Evolutionary conservation across 2,797 vertebrate genomes (phyloP), one percentile per base, ranked within the genome.

Genomic region (Onychomys torridus): DNA sequence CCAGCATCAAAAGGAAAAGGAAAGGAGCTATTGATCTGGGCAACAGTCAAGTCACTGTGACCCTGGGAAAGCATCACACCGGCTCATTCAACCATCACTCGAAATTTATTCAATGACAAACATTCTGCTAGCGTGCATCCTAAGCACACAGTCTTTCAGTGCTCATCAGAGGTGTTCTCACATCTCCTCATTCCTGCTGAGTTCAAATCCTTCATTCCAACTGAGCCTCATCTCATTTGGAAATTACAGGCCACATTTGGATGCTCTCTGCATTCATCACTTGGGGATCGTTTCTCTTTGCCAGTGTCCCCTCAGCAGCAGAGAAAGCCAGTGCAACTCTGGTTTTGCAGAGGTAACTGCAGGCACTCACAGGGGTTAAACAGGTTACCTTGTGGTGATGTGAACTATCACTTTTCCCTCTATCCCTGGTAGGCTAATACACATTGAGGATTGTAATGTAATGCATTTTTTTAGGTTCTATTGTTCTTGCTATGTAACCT

Each of bases 391-490:
- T 93, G 16, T 69, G 17, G 29, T 85, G 55, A 23, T 67, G 23
- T 93, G 78, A 65, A 94, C 23, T 57, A 87, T 46, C 63, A 67
- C 13, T 37, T 93, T 78, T 97, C 94, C 86, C 86, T 90, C 76
- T 93, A 32, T 73, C 90, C 69, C 46, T 85, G 79, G 46, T 79
- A 85, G 3, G 5, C 5, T 43, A 86, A 89, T 89, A 93, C 17
- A 55, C 49, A 55, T 23, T 49, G 43, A n/a, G 57, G 37, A 57
- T 32, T 89, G 17, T 87, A 67, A 93, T 29, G 34, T 82, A 86
- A 83, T 87, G 89, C 40, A 25, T 94, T 73, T 85, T 91, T 65
- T 43, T 25, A 34, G 40, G 40, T 86, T 69, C 10, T 49, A 49
- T 10, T 79, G 65, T 59, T 65, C 57, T 83, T 96, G 77, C 81